A percentile compares a stretch with the other conserved stretches of the same genome.
Conservation (phyloP, 1,140 invertebrate species). For the Tribolium madens region DNA sequence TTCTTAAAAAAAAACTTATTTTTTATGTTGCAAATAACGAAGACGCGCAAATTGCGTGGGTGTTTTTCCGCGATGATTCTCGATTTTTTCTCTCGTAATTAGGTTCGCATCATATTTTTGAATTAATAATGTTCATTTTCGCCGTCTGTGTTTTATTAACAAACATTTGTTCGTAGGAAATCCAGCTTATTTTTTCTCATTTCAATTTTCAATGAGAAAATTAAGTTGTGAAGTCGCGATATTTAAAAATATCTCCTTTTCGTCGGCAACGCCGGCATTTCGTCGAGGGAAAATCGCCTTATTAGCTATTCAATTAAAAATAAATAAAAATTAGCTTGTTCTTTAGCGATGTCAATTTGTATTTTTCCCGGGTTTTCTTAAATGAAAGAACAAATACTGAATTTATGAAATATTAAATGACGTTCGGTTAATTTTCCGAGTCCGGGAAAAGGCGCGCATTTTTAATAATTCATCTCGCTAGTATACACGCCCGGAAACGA, state of each 20-base stretch:
- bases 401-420: constrained; percentile 54
- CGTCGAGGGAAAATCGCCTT: constrained; percentile 46
- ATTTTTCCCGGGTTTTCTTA: constrained; percentile 50
- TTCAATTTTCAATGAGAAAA: constrained; percentile 50
- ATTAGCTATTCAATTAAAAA: constrained; percentile 53
- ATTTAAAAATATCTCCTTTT: constrained; percentile 45
- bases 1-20: too few relatives aligned
- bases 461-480: constrained; percentile 51
- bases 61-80: constrained; percentile 6
- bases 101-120: constrained; percentile 37
- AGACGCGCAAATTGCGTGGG: not conserved
- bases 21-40: too few relatives aligned
- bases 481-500: constrained; percentile 41
- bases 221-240: constrained; percentile 45
- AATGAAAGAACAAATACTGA: constrained; percentile 52
- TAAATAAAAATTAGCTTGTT: constrained; percentile 52
- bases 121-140: constrained; percentile 41
- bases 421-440: constrained; percentile 53
- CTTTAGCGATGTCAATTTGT: constrained; percentile 52
- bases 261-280: not conserved
- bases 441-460: constrained; percentile 34
- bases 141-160: constrained; percentile 41
- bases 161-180: constrained; percentile 43
- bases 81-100: constrained; percentile 30
- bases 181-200: constrained; percentile 42